A percentile compares a stretch with the other conserved stretches of the same genome.
phyloP scores from a whole-genome alignment of 2,113 vertebrate species.

The Mesoclemmys tuberculata region DNA sequence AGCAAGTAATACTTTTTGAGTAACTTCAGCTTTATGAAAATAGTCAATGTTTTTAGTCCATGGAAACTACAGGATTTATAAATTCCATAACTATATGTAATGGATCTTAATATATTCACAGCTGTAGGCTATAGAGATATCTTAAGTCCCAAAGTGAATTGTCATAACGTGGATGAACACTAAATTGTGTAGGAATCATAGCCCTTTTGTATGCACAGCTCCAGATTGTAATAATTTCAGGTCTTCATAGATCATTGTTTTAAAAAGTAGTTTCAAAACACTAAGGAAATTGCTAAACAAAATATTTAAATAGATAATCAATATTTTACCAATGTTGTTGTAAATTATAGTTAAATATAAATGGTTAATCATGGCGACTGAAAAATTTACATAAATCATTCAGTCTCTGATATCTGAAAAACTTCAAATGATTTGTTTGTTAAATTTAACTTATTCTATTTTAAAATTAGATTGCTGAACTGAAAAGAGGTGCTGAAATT shows the following conservation, averaged over 20 bases:
- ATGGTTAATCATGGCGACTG: neutral
- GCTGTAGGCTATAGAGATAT: neutral
- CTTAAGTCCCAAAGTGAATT: neutral
- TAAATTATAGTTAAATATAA: neutral
- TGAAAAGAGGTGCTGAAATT: conserved; percentile 99
- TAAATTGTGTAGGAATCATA: neutral
- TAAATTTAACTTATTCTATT: conserved; percentile 14
- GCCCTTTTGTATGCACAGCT: neutral
- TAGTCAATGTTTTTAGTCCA: rapidly evolving
- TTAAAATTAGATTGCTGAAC: conserved; percentile 92
- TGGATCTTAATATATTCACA: neutral
- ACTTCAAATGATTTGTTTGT: neutral
- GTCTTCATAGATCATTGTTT: neutral
- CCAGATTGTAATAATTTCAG: neutral
- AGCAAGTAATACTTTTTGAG: neutral
- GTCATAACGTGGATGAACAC: neutral
- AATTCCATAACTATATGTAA: neutral
- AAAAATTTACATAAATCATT: neutral
- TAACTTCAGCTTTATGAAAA: neutral
- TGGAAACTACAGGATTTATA: neutral
- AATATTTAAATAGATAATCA: neutral
- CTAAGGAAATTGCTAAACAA: neutral
- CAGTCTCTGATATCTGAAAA: neutral
- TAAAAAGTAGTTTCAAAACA: neutral
- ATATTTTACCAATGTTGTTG: rapidly evolving